Evolutionary conservation across 2,113 vertebrate genomes (phyloP), one percentile per base, ranked within the genome.

Genomic region (Brachyhypopomus occidentalis): DNA sequence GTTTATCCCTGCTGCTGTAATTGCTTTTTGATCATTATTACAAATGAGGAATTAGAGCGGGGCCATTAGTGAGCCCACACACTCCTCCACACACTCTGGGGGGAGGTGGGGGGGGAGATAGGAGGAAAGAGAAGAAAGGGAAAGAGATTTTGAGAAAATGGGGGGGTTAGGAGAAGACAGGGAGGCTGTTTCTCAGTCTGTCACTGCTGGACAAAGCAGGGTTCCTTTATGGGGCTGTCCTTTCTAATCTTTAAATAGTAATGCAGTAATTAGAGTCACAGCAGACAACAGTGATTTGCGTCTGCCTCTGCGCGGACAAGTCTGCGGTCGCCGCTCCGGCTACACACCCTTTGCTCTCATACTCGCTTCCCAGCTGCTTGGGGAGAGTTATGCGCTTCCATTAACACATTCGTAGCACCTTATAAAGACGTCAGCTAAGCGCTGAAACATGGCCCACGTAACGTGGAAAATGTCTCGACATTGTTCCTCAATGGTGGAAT

Each of bases 21-120:
- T 88, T 73, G 75, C 71, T 73, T 85, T 85, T 81, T 83, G 81
- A 85, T 87, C 82, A 82, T 87, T 85, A 82, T 84, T 85, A 85
- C 84, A 86, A 83, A 82, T 62, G 62, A 66, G 77, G 78, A 82
- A 86, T 85, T 82, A 85, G 79, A 66, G 73, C 17, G 30, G 45
- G 45, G 77, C 74, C 84, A 81, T 86, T 85, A 86, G 79, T 69
- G 77, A 72, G 41, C 79, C 72, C 70, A 75, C 79, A 72, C 77
- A 79, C 48, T 30, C 59, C 3, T 73, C 1, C 19, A 64, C 23
- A 3, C 45, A 52, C 45, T 12, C 45, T 48, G 41, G 4, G 48
- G 23, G 20, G 25, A 9, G 25, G 12, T 19, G 20, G 16, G 17
- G 25, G 16, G 62, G 60, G n/a, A 27, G 45, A 25, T 30, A 58